These are phyloP conservation scores for Chrysocyon brachyurus DNA, from an alignment of 2,797 vertebrate genomes.

Conservation along the genomic window DNA sequence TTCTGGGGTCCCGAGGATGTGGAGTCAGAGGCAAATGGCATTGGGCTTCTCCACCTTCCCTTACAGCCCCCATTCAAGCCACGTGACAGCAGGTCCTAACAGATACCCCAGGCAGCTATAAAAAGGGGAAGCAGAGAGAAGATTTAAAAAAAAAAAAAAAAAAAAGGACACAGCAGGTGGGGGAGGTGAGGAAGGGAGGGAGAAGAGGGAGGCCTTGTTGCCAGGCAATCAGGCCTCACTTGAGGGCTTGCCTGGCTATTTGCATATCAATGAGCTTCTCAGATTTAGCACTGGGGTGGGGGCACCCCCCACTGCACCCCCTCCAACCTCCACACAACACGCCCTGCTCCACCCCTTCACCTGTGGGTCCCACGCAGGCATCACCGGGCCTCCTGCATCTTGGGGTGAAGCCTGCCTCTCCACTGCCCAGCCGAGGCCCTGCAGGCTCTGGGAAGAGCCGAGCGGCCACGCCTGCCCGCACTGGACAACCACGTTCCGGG, in stretches of 20 bases:
- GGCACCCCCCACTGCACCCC: not conserved
- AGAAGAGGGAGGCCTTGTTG: constrained; percentile 53
- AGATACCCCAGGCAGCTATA: not conserved
- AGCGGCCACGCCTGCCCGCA: not conserved
- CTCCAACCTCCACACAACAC: not conserved
- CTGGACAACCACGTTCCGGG: not conserved
- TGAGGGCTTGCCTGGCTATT: constrained; percentile 17
- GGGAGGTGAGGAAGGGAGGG: not conserved
- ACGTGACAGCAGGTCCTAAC: not conserved
- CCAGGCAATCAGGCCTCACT: constrained; percentile 64
- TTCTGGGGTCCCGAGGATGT: not conserved
- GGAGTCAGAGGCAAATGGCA: not conserved
- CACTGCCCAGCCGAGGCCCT: not conserved
- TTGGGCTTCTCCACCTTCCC: not conserved
- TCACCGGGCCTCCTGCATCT: not conserved
- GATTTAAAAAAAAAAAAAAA: not conserved
- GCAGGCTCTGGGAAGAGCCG: not conserved
- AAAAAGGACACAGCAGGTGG: not conserved
- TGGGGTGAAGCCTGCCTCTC: not conserved
- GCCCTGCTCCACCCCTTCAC: not conserved
- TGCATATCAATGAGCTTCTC: constrained; percentile 65
- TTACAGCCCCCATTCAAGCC: not conserved
- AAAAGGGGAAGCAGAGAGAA: not conserved
- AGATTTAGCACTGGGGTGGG: constrained; percentile 46
- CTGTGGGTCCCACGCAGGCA: not conserved